These are phyloP conservation scores for Tribolium madens DNA, from an alignment of 1,140 invertebrate species.

Conservation along the genomic window DNA sequence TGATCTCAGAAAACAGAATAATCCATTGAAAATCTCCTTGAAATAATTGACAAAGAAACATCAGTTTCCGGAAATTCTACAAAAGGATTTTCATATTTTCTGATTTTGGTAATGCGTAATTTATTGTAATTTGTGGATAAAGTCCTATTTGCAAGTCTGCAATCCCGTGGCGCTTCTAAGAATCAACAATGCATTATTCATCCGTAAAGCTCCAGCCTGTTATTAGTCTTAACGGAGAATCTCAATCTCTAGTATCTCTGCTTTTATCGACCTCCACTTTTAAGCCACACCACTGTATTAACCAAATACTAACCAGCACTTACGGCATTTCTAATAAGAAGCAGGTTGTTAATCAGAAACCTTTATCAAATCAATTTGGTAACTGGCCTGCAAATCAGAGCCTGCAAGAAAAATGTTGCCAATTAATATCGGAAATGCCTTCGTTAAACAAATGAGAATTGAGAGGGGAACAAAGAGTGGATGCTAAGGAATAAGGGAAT, in stretches of 20 bases:
- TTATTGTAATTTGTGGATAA: constrained; percentile 44
- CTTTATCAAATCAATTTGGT: constrained; percentile 29
- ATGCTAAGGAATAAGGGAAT: constrained; percentile 33
- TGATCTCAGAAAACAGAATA: neutral
- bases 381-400: constrained; percentile 5
- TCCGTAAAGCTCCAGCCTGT: constrained; percentile 28
- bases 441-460: constrained; percentile 9
- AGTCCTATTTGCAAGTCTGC: constrained; percentile 41
- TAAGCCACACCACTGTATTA: neutral
- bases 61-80: constrained; percentile 28
- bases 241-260: constrained; percentile 1
- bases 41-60: constrained; percentile 24
- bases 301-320: neutral
- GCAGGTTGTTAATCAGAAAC: constrained; percentile 1
- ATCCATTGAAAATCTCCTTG: constrained; percentile 5
- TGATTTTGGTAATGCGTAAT: constrained; percentile 41
- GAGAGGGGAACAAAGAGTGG: constrained; percentile 1
- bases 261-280: constrained; percentile 4
- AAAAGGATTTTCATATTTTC: constrained; percentile 40
- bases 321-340: neutral
- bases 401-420: constrained; percentile 19
- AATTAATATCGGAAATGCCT: constrained; percentile 39
- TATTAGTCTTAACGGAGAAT: constrained; percentile 39
- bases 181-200: constrained; percentile 47
- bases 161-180: constrained; percentile 17